Evolutionary conservation across 2,113 vertebrate genomes (phyloP).

Genomic region (Malurus melanocephalus): DNA sequence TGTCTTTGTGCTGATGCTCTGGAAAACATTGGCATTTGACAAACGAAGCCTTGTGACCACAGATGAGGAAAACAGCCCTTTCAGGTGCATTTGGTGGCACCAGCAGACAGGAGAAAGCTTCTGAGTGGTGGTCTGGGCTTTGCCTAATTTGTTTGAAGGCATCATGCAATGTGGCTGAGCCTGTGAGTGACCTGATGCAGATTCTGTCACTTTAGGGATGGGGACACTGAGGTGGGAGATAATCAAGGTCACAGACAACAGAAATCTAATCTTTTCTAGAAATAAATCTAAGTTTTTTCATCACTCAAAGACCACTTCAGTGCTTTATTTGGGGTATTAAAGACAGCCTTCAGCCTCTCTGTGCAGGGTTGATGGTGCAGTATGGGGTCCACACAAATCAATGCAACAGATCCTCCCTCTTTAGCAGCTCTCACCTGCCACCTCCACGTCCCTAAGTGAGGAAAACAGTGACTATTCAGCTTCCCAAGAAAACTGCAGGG

Average conservation of each 20-base stretch:
- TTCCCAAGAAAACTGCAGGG: not conserved
- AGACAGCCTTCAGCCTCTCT: not conserved
- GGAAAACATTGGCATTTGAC: not conserved
- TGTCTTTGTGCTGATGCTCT: not conserved
- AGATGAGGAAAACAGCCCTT: not conserved
- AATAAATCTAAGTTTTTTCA: not conserved
- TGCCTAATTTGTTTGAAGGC: not conserved
- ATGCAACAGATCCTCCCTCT: not conserved
- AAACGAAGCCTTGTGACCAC: not conserved
- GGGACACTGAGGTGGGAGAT: not conserved
- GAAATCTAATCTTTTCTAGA: not conserved
- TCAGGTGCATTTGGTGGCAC: not conserved
- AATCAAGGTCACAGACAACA: not conserved
- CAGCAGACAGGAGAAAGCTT: not conserved
- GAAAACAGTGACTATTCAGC: not conserved
- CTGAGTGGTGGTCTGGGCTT: not conserved
- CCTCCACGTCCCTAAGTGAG: not conserved
- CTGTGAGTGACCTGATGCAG: not conserved
- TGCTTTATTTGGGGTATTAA: not conserved
- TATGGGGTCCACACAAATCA: not conserved
- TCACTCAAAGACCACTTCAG: not conserved
- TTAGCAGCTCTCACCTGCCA: not conserved
- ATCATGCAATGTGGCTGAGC: accelerated
- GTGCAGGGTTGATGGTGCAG: not conserved
- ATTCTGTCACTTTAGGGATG: not conserved